Evolutionary conservation across 2,113 vertebrate species (phyloP), one percentile per base, ranked within the genome.

Genomic region (Penelope pileata): DNA sequence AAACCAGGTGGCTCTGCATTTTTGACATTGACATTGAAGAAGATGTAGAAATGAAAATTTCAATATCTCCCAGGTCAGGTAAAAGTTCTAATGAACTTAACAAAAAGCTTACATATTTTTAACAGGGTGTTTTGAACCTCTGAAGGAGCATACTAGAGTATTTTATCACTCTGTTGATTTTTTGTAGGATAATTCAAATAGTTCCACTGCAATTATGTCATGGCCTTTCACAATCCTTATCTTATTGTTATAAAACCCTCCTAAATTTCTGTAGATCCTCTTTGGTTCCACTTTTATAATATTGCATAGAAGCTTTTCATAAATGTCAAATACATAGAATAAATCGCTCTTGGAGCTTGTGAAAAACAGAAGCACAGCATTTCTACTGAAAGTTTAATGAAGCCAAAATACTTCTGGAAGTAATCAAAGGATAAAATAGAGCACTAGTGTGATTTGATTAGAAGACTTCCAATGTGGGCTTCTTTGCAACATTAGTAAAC

Each of bases 1-100:
- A 90, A 92, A 83, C 87, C 94, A 97, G 94, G 95, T 97, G 96
- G 95, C 85, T 88, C 67, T 89, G 72, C 43, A 78, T 76, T 96
- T 96, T 80, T 96, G 94, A 86, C 76, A 23, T 23, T 93, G 88
- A 91, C 90, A 70, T 73, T 67, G 73, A 90, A 17, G 70, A 72
- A 67, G 73, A 69, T 19, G 45, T 75, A 62, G 45, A 79, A 94
- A 77, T 54, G 4, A 81, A 88, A 54, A 19, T 69, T 70, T 36
- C 17, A 4, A 8, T 15, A 14, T 91, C 47, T 83, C 73, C 11
- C 14, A 7, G 10, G 7, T 66, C 34, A 14, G 12, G 32, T 84
- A 83, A 18, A 91, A 82, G n/a, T 56, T 68, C 42, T 76, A 30
- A 54, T n/a, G 32, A 86, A 54, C 30, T 88, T 68, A 8, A 76